Base-by-base conservation (phyloP, 2,888 invertebrate species). In the Cinara cedri region DNA sequence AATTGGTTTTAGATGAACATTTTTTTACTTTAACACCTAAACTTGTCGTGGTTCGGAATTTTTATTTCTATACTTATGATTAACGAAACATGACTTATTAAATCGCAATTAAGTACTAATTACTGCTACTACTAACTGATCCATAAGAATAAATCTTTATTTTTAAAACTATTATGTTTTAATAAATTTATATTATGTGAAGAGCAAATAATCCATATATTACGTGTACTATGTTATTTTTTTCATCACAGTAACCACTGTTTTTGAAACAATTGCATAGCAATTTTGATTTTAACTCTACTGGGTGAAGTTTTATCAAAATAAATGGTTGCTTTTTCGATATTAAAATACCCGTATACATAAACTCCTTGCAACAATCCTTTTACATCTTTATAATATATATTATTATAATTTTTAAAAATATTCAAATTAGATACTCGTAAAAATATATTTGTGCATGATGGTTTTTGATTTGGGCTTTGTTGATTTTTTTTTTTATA, bases 381-480 rank as follows among this genome's bases (percentile, higher is more conserved):
- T 34, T 34, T 34, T n/a, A n/a, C n/a, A n/a, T n/a, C n/a, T n/a
- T n/a, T n/a, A n/a, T n/a, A n/a, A n/a, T n/a, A n/a, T n/a, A n/a
- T n/a, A n/a, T n/a, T n/a, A n/a, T n/a, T n/a, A n/a, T n/a, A n/a
- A n/a, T 34, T 34, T 6, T 34, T 34, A 3, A 4, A 34, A 4
- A 6, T 6, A 34, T 34, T 34, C 34, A 14, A 6, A 57, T 57
- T 46, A 66, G 10, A 65, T 9, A 34, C 8, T 16, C 24, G 26
- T 60, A 9, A 44, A 24, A 24, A 66, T 6, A 24, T 46, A 24
- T 66, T 44, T 46, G 26, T 55, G 57, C 24, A 72, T 72, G 72
- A 13, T 34, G 21, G 13, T 72, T 19, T 65, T 65, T 13, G 46
- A 14, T 46, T 72, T 57, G 46, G 24, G 57, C 44, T 72, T 60